Percentiles rank a stretch among this genome's conserved stretches.
phyloP scores from a whole-genome alignment of 2,888 invertebrate genomes.

The Drosophila eohydei region DNA sequence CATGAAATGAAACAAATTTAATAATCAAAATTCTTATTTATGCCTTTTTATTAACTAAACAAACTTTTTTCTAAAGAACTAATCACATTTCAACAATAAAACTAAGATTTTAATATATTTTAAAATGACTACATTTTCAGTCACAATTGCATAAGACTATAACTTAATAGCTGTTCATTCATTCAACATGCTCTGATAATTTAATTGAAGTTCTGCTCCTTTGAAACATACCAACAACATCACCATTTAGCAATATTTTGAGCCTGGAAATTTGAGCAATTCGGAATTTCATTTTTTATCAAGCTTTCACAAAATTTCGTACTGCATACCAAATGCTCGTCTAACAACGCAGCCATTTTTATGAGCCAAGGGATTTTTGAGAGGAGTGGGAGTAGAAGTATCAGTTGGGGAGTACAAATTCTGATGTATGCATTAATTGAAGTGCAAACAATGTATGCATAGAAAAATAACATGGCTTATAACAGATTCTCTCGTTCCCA shows the following conservation, averaged over 20 bases:
- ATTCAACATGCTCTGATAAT: not conserved
- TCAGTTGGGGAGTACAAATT: not conserved
- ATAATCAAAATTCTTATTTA: too few species aligned
- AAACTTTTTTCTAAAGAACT: too few species aligned
- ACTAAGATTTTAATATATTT: not conserved
- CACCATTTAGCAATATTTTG: not conserved
- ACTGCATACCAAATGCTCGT: not conserved
- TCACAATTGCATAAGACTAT: not conserved
- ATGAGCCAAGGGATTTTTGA: not conserved
- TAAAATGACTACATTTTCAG: not conserved
- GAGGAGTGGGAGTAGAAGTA: not conserved
- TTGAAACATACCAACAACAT: not conserved
- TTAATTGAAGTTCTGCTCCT: not conserved
- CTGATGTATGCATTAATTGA: constrained; percentile 57
- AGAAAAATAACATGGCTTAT: constrained; percentile 51
- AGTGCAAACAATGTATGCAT: constrained; percentile 65
- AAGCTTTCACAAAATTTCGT: not conserved
- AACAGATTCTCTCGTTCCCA: constrained; percentile 47
- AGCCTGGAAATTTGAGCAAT: constrained; percentile 3
- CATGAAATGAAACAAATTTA: too few species aligned
- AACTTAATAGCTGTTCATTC: not conserved
- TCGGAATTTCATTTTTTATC: not conserved
- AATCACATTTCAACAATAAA: too few species aligned
- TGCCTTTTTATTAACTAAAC: too few species aligned
- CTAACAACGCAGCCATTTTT: constrained; percentile 9